Evolutionary conservation across 2,113 vertebrate species (phyloP).

Genomic region (Morphnarchus princeps): DNA sequence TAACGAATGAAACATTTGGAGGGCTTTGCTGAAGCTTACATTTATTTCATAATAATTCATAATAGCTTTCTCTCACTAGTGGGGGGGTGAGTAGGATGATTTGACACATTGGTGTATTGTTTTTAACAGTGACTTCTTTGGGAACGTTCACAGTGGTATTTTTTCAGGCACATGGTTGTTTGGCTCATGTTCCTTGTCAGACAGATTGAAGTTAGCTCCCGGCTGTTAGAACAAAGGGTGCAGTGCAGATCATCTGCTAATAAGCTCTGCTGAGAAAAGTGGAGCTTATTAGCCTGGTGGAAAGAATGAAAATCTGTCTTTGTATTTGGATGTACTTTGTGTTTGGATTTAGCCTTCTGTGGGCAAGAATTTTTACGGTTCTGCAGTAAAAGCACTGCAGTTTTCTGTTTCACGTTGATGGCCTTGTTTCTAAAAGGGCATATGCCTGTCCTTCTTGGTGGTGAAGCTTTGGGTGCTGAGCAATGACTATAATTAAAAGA

Average conservation of each 20-base stretch:
- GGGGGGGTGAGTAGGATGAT: background rate
- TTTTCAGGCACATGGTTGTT: background rate
- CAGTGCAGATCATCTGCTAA: background rate
- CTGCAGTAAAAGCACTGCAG: background rate
- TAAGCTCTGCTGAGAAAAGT: background rate
- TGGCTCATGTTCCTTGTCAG: background rate
- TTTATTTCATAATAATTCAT: background rate
- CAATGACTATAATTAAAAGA: background rate
- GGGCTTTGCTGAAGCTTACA: background rate
- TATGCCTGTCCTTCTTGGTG: background rate
- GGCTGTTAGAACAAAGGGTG: background rate
- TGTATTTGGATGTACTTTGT: background rate
- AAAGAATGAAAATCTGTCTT: background rate
- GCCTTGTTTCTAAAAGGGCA: background rate
- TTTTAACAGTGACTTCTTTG: background rate
- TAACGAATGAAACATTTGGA: background rate
- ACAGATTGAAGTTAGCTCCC: background rate
- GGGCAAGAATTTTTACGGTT: background rate
- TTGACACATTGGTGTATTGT: background rate
- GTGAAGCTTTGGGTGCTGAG: background rate
- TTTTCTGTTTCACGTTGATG: background rate
- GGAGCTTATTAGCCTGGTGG: background rate
- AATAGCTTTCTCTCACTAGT: background rate
- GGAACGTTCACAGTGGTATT: background rate
- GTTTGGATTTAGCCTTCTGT: background rate